These are phyloP conservation scores for Phymastichus coffea DNA, from an alignment of 1,140 invertebrate genomes.

Conservation along the genomic window DNA sequence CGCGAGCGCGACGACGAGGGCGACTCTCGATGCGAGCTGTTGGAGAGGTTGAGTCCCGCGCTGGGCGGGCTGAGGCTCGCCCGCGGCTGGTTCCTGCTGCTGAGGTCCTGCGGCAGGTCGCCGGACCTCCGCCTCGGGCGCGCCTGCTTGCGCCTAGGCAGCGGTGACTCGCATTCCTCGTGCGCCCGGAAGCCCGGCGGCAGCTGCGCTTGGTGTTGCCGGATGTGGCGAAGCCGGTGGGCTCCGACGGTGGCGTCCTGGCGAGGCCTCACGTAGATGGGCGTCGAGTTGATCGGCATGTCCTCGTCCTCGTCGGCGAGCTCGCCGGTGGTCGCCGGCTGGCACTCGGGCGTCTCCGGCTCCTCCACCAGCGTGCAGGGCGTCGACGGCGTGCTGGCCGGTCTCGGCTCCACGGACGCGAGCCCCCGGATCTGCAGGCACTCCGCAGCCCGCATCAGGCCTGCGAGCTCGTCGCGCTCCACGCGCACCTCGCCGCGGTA, in stretches of 20 bases:
- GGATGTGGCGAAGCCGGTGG: constrained; percentile 27
- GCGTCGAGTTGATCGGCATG: background rate
- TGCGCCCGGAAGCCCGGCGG: constrained; percentile 52
- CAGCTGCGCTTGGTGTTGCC: constrained; percentile 53
- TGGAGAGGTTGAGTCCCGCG: constrained; percentile 42
- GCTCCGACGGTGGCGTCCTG: constrained; percentile 36
- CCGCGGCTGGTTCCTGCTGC: constrained; percentile 50
- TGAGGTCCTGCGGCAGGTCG: constrained; percentile 68
- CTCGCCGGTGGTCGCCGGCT: constrained; percentile 21
- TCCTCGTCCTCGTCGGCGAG: constrained; percentile 19
- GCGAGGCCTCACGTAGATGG: background rate
- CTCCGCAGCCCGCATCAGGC: constrained; percentile 82
- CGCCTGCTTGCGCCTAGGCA: constrained; percentile 74
- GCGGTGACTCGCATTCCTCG: constrained; percentile 67
- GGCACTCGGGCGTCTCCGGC: constrained; percentile 60
- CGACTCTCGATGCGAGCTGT: background rate
- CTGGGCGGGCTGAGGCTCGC: constrained; percentile 45
- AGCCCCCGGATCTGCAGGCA: constrained; percentile 79
- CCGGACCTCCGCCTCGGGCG: constrained; percentile 77
- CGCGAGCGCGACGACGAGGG: constrained; percentile 4
- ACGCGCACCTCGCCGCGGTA: constrained; percentile 88
- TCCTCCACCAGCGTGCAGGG: constrained; percentile 57
- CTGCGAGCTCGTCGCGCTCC: constrained; percentile 76
- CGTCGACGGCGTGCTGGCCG: constrained; percentile 54
- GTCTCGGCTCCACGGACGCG: constrained; percentile 66